Percentiles rank a stretch among this genome's conserved stretches.
These are phyloP conservation scores for Leucania comma DNA, from an alignment of 2,888 invertebrate genomes.

Conservation along the genomic window DNA sequence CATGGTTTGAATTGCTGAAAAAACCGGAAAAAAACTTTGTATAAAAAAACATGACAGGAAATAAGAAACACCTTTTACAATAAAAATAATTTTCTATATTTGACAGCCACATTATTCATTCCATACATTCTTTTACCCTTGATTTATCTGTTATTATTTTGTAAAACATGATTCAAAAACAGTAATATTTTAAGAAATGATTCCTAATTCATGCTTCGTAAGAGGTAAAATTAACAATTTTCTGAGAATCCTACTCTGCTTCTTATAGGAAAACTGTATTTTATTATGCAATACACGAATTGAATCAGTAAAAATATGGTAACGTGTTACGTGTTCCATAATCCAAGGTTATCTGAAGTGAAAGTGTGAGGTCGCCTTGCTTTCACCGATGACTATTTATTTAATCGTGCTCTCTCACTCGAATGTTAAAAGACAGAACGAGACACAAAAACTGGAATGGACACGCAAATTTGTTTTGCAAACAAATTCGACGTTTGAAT, in stretches of 20 bases:
- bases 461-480: conserved; percentile 59
- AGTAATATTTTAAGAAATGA: not conserved
- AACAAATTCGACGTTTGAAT: conserved; percentile 47
- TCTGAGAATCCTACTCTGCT: conserved; percentile 21
- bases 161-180: not conserved
- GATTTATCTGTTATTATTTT: not conserved
- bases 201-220: not conserved
- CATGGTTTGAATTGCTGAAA: too few relatives aligned
- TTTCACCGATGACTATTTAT: conserved; percentile 76
- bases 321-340: conserved; percentile 79
- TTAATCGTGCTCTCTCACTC: conserved; percentile 66
- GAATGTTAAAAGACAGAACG: conserved; percentile 47
- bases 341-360: conserved; percentile 83
- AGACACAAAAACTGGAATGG: conserved; percentile 56
- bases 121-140: not conserved
- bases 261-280: conserved; percentile 43
- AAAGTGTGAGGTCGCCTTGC: conserved; percentile 82
- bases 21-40: too few relatives aligned
- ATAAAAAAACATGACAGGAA: not conserved
- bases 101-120: not conserved
- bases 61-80: not conserved
- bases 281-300: conserved; percentile 59
- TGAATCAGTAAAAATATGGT: conserved; percentile 70
- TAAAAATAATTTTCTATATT: not conserved
- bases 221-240: conserved; percentile 26